Evolutionary conservation across 1,140 invertebrate species (phyloP).

Genomic region (Platorchestia sp.): DNA sequence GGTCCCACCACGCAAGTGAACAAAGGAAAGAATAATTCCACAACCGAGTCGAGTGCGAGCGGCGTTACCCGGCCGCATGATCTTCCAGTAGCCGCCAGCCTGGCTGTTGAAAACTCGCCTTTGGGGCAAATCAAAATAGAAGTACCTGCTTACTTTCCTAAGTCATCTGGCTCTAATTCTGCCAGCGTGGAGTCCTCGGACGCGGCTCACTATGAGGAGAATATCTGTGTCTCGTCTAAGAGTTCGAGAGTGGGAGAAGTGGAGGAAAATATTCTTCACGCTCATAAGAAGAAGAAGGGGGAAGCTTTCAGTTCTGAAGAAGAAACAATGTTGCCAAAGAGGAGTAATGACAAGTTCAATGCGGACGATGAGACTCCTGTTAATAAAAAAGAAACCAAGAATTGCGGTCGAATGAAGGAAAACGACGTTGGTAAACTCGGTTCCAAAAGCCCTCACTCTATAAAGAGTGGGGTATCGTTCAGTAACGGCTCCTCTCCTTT

Average conservation of each 20-base stretch:
- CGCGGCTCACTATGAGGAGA: background rate
- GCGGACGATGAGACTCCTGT: background rate
- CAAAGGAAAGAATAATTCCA: background rate
- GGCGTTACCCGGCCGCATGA: background rate
- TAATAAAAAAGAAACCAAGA: background rate
- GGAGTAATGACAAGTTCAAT: background rate
- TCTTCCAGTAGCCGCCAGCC: background rate
- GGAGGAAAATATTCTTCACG: background rate
- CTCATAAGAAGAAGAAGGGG: background rate
- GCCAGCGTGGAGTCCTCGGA: too few species aligned
- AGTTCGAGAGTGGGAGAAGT: background rate
- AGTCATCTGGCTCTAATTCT: background rate
- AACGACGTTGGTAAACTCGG: background rate
- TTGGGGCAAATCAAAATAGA: conserved; percentile 44
- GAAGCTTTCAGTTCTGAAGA: background rate
- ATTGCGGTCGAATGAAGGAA: background rate
- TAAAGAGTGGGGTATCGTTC: background rate
- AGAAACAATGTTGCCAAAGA: background rate
- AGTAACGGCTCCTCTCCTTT: background rate
- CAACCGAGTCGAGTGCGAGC: background rate
- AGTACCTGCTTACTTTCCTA: background rate
- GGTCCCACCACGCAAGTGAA: background rate
- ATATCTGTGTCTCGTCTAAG: background rate
- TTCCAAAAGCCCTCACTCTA: background rate
- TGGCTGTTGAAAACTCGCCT: background rate